Evolutionary conservation across 2,888 invertebrate species (phyloP).

Genomic region (Caenorhabditis auriculariae): DNA sequence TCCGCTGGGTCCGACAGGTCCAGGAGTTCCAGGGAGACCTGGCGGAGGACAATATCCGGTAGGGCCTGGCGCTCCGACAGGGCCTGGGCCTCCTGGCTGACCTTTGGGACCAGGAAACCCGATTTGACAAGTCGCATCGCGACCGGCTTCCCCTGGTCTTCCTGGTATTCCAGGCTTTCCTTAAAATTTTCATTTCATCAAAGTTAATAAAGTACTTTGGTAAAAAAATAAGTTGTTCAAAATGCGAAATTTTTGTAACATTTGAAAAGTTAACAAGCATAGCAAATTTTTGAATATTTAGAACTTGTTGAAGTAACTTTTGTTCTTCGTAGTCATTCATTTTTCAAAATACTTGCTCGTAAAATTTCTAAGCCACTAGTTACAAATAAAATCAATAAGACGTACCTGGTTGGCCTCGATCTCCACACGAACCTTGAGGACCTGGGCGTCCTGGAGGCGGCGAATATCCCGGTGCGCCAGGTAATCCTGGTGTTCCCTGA

Average conservation of each 20-base stretch:
- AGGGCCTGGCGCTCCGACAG: conserved; percentile 20
- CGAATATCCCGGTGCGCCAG: conserved; percentile 13
- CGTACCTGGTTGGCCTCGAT: conserved; percentile 9
- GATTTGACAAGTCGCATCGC: conserved; percentile 12
- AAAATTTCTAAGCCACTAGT: too few relatives aligned
- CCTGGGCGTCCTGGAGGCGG: conserved; percentile 14
- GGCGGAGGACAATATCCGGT: conserved; percentile 31
- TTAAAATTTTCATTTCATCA: too few relatives aligned
- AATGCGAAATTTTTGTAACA: too few relatives aligned
- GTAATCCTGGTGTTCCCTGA: conserved; percentile 13
- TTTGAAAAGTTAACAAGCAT: too few relatives aligned
- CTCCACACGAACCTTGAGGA: conserved; percentile 13
- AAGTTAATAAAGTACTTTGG: too few relatives aligned
- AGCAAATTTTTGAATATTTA: too few relatives aligned
- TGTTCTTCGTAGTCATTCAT: too few relatives aligned
- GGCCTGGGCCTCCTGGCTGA: conserved; percentile 14
- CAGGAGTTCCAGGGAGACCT: conserved; percentile 25
- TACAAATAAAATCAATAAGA: too few relatives aligned
- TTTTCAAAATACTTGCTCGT: too few relatives aligned
- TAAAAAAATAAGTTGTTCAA: too few relatives aligned
- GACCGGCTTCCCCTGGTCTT: conserved; percentile 17
- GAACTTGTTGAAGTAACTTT: too few relatives aligned
- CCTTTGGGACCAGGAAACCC: conserved; percentile 18
- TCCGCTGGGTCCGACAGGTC: conserved; percentile 14
- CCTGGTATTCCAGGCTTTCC: conserved; percentile 15